A percentile compares a stretch with the other conserved stretches of the same genome.
Conservation (phyloP, 1,140 invertebrate species). For the Chlorops oryzae region DNA sequence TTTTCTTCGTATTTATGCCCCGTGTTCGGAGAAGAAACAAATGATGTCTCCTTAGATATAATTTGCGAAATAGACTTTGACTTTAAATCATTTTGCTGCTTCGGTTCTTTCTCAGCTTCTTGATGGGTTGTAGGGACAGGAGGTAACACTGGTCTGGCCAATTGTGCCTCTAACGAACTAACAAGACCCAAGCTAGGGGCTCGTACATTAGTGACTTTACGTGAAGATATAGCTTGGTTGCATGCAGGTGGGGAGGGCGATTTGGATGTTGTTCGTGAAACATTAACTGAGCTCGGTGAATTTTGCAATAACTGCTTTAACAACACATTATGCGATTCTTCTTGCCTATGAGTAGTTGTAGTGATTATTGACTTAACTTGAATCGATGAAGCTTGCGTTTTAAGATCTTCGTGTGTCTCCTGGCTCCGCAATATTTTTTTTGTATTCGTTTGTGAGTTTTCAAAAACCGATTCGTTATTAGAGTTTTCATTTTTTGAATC, state of each 20-base stretch:
- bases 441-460: too few species aligned
- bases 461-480: too few species aligned
- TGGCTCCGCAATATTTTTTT: too few species aligned
- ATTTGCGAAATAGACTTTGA: constrained; percentile 37
- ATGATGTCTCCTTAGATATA: constrained; percentile 49
- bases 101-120: background rate
- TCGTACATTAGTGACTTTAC: constrained; percentile 49
- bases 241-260: background rate
- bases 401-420: too few species aligned
- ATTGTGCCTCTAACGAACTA: constrained; percentile 65
- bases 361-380: too few species aligned
- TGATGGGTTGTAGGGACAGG: constrained; percentile 47
- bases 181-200: constrained; percentile 61
- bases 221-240: constrained; percentile 49
- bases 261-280: too few species aligned
- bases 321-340: constrained; percentile 82
- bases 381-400: too few species aligned
- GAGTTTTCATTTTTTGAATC: too few species aligned
- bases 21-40: constrained; percentile 45
- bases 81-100: constrained; percentile 13
- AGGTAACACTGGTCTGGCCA: constrained; percentile 64
- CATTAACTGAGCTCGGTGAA: too few species aligned
- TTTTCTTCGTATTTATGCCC: too few species aligned
- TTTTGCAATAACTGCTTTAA: constrained; percentile 86
- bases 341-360: constrained; percentile 53